Evolutionary conservation across 2,113 vertebrate species (phyloP).

Genomic region (Nothoprocta perdicaria): DNA sequence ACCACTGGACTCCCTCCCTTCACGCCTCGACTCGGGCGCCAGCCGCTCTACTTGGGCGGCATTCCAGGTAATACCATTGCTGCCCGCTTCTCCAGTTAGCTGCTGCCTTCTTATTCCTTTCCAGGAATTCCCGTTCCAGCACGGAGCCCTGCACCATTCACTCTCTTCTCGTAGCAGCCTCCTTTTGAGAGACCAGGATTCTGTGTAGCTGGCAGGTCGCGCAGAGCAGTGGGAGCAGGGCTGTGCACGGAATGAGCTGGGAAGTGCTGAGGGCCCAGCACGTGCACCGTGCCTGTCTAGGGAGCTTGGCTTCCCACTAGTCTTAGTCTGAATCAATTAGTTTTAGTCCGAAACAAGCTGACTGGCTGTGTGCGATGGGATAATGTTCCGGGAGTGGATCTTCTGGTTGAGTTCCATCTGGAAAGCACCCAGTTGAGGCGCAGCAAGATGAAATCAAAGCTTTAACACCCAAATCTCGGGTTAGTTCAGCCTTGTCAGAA

Average conservation of each 20-base stretch:
- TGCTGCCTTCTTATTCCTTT: background rate
- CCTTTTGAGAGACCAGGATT: background rate
- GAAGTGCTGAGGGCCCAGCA: no score
- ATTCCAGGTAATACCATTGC: slow-evolving; percentile 83
- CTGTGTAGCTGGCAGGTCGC: background rate
- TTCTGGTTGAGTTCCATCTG: no score
- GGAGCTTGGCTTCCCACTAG: background rate
- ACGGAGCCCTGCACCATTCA: accelerated
- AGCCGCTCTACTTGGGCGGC: slow-evolving; percentile 86
- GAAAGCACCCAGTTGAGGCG: no score
- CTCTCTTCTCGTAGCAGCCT: background rate
- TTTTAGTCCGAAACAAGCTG: no score
- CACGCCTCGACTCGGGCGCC: slow-evolving; percentile 43
- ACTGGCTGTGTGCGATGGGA: no score
- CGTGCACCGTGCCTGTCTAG: background rate
- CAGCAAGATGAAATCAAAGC: no score
- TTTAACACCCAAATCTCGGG: no score
- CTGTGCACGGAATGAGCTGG: no score
- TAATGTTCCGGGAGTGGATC: no score
- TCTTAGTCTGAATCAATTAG: no score
- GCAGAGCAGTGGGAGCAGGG: background rate
- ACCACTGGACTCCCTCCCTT: slow-evolving; percentile 74
- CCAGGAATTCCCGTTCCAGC: background rate
- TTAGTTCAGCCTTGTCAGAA: background rate
- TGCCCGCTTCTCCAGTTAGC: background rate